phyloP scores from a whole-genome alignment of 2,113 vertebrate genomes.

The Elachura formosa region DNA sequence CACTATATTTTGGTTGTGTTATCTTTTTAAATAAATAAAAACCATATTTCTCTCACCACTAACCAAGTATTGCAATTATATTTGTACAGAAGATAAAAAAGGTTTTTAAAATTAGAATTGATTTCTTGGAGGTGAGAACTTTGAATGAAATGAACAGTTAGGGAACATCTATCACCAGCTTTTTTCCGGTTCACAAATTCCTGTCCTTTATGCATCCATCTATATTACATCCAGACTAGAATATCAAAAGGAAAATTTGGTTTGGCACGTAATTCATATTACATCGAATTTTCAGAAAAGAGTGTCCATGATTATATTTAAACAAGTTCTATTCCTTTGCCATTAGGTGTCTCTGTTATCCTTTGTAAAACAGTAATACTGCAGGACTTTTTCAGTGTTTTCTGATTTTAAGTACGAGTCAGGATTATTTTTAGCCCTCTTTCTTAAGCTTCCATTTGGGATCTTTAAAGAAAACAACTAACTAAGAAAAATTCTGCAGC shows the following conservation, averaged over 20 bases:
- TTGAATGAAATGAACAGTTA: background rate
- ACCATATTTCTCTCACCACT: background rate
- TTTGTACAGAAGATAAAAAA: background rate
- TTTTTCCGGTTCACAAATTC: background rate
- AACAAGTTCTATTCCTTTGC: background rate
- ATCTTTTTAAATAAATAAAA: background rate
- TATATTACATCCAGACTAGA: background rate
- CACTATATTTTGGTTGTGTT: background rate
- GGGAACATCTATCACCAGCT: background rate
- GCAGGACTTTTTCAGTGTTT: background rate
- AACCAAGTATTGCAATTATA: background rate
- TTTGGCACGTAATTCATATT: background rate
- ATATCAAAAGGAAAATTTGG: background rate
- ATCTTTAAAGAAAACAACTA: background rate
- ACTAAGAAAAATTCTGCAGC: background rate
- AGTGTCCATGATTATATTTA: background rate
- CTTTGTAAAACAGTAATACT: background rate
- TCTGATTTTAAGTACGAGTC: background rate
- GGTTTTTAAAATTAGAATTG: background rate
- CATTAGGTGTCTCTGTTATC: constrained; percentile 70
- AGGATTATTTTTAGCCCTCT: background rate
- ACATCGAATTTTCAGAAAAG: background rate
- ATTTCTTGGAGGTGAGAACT: background rate
- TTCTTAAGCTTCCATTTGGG: background rate
- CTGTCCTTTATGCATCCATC: background rate